These are phyloP conservation scores for Eupithecia insigniata DNA, from an alignment of 2,888 invertebrate genomes.

Conservation along the genomic window DNA sequence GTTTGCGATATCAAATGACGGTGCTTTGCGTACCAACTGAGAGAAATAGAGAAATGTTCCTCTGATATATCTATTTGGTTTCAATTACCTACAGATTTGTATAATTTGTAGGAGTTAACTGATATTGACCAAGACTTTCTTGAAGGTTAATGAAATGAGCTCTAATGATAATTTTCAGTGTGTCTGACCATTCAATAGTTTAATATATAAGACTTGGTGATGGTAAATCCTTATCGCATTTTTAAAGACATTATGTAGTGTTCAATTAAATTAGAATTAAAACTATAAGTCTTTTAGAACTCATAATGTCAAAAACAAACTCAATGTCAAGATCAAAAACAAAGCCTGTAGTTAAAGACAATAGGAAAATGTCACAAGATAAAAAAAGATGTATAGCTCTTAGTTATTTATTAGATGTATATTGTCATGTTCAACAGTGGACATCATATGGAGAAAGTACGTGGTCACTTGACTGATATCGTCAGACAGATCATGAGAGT, in stretches of 20 bases:
- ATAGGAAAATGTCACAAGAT: neutral
- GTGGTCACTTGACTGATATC: conserved; percentile 16
- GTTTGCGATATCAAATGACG: conserved; percentile 30
- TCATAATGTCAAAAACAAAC: neutral
- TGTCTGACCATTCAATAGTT: neutral
- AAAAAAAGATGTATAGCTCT: neutral
- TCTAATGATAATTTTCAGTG: neutral
- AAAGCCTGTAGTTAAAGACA: neutral
- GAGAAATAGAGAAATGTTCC: conserved; percentile 24
- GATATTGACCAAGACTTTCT: neutral
- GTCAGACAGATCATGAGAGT: conserved; percentile 17
- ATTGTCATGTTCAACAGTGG: neutral
- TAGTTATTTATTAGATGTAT: neutral
- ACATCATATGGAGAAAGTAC: conserved; percentile 9
- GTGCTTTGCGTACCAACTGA: conserved; percentile 11
- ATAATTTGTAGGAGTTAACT: conserved; percentile 2
- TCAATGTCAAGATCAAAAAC: neutral
- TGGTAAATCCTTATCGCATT: neutral
- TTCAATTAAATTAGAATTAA: neutral
- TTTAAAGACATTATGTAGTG: neutral
- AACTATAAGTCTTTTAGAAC: neutral
- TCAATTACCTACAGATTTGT: conserved; percentile 11
- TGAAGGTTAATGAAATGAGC: neutral
- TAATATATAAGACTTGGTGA: neutral
- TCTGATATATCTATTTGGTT: conserved; percentile 10